Evolutionary conservation across 2,888 invertebrate species (phyloP), one percentile per base, ranked within the genome.

Genomic region (Pandemis heparana): DNA sequence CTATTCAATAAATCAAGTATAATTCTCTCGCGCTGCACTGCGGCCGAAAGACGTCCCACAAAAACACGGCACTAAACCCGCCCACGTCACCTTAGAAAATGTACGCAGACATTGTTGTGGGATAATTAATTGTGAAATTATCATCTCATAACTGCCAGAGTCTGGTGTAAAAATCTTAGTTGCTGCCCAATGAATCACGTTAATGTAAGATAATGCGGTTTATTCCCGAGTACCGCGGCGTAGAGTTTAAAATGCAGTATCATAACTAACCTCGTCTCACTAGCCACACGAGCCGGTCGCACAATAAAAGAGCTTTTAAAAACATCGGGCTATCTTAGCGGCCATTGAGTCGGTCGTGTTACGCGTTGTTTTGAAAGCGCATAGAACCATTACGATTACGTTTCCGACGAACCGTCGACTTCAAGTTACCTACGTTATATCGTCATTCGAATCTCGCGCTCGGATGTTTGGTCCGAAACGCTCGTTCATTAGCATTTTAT

Each of bases 401-500:
- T 88, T 94, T 93, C 92, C 92, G 86, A 87, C 90, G 93, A 94
- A 94, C 90, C 89, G 90, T 90, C 87, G 91, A 92, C 93, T 90
- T 94, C 94, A 86, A 88, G 91, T 94, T 94, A 92, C 94, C 89
- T 91, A 69, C 74, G 74, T 92, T 88, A 92, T 92, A 89, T 87
- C 89, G 94, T 92, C 94, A 94, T 92, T 93, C 88, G 94, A 94
- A 94, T 93, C 93, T 93, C 86, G 88, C 85, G 89, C 92, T 94
- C 94, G 92, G 93, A 94, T 94, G 93, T 94, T 94, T 94, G 92
- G 92, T 90, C 92, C 91, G 89, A 90, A 89, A 89, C 86, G 91
- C 85, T 87, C 90, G 89, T 93, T 93, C 94, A 94, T 94, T 94
- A 94, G 91, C 92, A 94, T 94, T 94, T 94, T 94, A 94, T 92